Conservation (phyloP, 2,797 vertebrate genomes). For the Chaetodon trifasciatus region DNA sequence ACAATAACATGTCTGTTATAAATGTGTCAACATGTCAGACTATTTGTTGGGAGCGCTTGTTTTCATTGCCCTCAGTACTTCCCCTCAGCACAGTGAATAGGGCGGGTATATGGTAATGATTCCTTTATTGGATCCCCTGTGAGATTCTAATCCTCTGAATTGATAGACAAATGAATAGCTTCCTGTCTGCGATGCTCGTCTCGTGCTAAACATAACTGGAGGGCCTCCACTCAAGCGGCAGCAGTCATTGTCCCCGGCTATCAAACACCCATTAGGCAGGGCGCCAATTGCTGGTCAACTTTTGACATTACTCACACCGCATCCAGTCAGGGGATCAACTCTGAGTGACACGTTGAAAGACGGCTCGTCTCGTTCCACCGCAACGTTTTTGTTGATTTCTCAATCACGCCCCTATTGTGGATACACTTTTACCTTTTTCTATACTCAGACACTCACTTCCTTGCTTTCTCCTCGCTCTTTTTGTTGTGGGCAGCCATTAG, state of each 20-base stretch:
- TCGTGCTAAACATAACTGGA: slow-evolving; percentile 72
- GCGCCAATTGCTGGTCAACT: slow-evolving; percentile 81
- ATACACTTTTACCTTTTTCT: slow-evolving; percentile 57
- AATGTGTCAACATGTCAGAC: slow-evolving; percentile 51
- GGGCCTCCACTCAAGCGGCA: slow-evolving; percentile 75
- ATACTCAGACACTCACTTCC: slow-evolving; percentile 30
- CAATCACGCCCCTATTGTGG: slow-evolving; percentile 56
- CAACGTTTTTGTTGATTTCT: slow-evolving; percentile 71
- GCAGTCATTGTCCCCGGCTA: slow-evolving; percentile 72
- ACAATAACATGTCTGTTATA: slow-evolving; percentile 40
- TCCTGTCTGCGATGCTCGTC: slow-evolving; percentile 66
- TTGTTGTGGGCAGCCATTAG: slow-evolving; percentile 66
- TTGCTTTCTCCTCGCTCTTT: slow-evolving; percentile 42
- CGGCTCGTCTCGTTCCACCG: slow-evolving; percentile 47
- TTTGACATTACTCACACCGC: slow-evolving; percentile 73
- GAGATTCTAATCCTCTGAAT: slow-evolving; percentile 73
- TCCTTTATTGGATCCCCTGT: slow-evolving; percentile 67
- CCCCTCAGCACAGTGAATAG: slow-evolving; percentile 63
- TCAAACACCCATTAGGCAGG: slow-evolving; percentile 84
- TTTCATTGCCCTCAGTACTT: slow-evolving; percentile 64
- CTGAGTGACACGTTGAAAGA: slow-evolving; percentile 68
- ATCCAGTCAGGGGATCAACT: slow-evolving; percentile 57
- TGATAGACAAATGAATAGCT: slow-evolving; percentile 80
- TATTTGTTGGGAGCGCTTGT: slow-evolving; percentile 58
- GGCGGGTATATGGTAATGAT: slow-evolving; percentile 74